These are phyloP conservation scores for Peromyscus eremicus DNA, from an alignment of 2,797 vertebrate species.

Conservation along the genomic window DNA sequence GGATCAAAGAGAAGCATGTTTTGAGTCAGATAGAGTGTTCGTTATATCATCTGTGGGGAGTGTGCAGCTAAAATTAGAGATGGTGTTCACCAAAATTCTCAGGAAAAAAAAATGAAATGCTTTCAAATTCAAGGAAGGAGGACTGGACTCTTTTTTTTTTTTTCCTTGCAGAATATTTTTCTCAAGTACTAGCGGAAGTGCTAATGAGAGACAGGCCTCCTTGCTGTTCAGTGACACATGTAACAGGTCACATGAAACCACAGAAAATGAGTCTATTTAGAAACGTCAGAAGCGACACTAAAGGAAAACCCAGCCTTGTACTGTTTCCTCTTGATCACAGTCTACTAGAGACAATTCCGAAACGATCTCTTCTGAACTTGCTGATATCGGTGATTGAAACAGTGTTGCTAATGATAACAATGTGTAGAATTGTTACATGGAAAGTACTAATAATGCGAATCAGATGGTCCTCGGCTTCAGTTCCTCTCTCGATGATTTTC, in stretches of 20 bases:
- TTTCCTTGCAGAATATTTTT: slow-evolving; percentile 76
- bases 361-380: slow-evolving; percentile 82
- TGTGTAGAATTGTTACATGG: slow-evolving; percentile 80
- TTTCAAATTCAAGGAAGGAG: slow-evolving; percentile 54
- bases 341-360: slow-evolving; percentile 80
- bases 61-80: slow-evolving; percentile 76
- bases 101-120: slow-evolving; percentile 66
- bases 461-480: slow-evolving; percentile 69
- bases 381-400: slow-evolving; percentile 83
- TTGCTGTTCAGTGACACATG: slow-evolving; percentile 80
- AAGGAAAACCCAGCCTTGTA: slow-evolving; percentile 78
- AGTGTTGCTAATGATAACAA: slow-evolving; percentile 84
- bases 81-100: slow-evolving; percentile 71
- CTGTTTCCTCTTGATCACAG: slow-evolving; percentile 83
- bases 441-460: slow-evolving; percentile 81
- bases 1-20: slow-evolving; percentile 82
- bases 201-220: slow-evolving; percentile 85
- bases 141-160: slow-evolving; percentile 8
- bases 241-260: slow-evolving; percentile 81
- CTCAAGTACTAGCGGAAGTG: slow-evolving; percentile 80
- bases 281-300: slow-evolving; percentile 80
- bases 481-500: slow-evolving; percentile 58
- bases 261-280: slow-evolving; percentile 84
- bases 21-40: slow-evolving; percentile 58
- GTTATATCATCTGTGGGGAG: slow-evolving; percentile 64